These are phyloP conservation scores for Bombus superbus DNA, from an alignment of 1,140 invertebrate genomes.

Conservation along the genomic window DNA sequence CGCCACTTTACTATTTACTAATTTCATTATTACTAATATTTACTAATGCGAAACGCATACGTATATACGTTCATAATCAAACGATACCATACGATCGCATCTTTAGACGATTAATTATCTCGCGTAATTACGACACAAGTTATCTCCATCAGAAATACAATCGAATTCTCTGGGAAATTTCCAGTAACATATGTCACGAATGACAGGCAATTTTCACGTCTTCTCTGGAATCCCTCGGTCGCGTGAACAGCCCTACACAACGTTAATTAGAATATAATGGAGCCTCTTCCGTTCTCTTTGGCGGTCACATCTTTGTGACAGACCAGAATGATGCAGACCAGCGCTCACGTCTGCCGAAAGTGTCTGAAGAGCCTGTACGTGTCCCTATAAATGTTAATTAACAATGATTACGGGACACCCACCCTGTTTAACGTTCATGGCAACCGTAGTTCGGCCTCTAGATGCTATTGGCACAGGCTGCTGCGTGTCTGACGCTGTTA, in stretches of 20 bases:
- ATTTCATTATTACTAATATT: no score
- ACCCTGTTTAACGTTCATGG: slow-evolving; percentile 46
- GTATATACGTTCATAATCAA: neutral
- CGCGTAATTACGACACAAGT: neutral
- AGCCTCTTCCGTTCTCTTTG: slow-evolving; percentile 36
- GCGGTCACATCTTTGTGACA: slow-evolving; percentile 38
- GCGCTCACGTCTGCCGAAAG: slow-evolving; percentile 13
- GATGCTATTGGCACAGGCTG: slow-evolving; percentile 30
- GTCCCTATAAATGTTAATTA: slow-evolving; percentile 72
- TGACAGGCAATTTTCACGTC: neutral
- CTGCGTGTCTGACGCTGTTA: slow-evolving; percentile 43
- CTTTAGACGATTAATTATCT: neutral
- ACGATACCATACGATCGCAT: neutral
- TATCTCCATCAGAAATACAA: neutral
- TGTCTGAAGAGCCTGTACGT: slow-evolving; percentile 62
- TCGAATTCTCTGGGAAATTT: neutral
- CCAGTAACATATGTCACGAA: neutral
- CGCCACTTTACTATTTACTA: no score
- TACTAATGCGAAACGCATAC: neutral
- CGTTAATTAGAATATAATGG: slow-evolving; percentile 50
- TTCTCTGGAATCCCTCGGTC: neutral
- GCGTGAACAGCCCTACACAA: neutral
- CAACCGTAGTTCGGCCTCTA: slow-evolving; percentile 27
- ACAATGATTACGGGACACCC: slow-evolving; percentile 59
- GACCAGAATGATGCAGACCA: slow-evolving; percentile 36